A percentile compares a stretch with the other conserved stretches of the same genome.
These are phyloP conservation scores for Coendou prehensilis DNA, from an alignment of 2,797 vertebrate genomes.

Conservation along the genomic window DNA sequence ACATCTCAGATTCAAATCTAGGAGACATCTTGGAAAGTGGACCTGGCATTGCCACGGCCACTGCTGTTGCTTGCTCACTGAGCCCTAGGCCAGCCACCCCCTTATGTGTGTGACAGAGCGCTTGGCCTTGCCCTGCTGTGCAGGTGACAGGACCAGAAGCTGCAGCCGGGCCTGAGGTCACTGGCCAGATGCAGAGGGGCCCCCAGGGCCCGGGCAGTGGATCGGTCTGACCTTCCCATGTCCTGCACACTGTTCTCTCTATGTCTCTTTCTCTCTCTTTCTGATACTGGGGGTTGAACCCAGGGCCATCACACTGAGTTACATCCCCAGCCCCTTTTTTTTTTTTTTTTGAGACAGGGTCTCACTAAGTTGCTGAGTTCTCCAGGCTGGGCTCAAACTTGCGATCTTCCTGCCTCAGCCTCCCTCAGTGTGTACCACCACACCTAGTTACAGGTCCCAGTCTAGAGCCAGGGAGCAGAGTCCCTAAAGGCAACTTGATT, in stretches of 20 bases:
- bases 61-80: neutral
- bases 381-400: neutral
- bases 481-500: neutral
- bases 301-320: neutral
- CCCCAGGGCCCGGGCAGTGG: neutral
- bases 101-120: neutral
- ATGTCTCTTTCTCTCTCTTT: neutral
- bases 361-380: neutral
- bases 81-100: neutral
- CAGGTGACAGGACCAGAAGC: neutral
- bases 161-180: neutral
- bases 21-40: neutral
- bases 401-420: neutral
- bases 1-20: neutral
- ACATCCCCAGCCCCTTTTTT: neutral
- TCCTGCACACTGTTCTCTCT: rapidly evolving
- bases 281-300: neutral
- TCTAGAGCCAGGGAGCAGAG: neutral
- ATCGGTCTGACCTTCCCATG: neutral
- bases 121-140: neutral
- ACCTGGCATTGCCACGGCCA: neutral
- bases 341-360: neutral
- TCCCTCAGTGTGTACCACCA: neutral
- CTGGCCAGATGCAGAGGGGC: neutral
- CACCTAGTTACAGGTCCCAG: neutral